Evolutionary conservation across 1,140 invertebrate genomes (phyloP).

Genomic region (Meloidogyne exigua): DNA sequence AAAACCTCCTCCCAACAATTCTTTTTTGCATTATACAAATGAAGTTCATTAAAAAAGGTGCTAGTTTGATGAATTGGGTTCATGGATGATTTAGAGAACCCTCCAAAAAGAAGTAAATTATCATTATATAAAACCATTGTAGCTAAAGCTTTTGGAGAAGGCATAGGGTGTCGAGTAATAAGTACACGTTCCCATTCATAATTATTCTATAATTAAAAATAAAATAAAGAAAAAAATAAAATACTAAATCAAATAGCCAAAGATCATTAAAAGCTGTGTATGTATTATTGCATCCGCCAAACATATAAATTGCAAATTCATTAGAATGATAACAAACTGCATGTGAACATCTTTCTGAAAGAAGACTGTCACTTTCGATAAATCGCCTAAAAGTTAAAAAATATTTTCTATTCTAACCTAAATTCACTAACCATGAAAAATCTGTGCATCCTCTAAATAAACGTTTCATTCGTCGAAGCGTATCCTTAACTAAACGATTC

Average conservation of each 20-base stretch:
- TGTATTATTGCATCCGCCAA: slow-evolving; percentile 81
- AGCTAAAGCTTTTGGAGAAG: slow-evolving; percentile 90
- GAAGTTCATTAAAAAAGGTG: slow-evolving; percentile 72
- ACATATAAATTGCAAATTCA: slow-evolving; percentile 77
- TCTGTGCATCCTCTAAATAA: slow-evolving; percentile 49
- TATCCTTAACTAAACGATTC: slow-evolving; percentile 78
- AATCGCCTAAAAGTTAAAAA: slow-evolving; percentile 65
- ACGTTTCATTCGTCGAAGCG: slow-evolving; percentile 41
- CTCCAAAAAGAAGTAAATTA: slow-evolving; percentile 83
- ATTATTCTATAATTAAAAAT: slow-evolving; percentile 29
- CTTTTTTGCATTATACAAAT: slow-evolving; percentile 78
- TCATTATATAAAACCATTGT: slow-evolving; percentile 82
- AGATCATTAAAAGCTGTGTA: slow-evolving; percentile 94
- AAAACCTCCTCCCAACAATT: slow-evolving; percentile 79
- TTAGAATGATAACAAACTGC: slow-evolving; percentile 73
- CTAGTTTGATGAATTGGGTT: slow-evolving; percentile 79
- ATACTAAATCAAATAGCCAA: slow-evolving; percentile 85
- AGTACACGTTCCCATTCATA: slow-evolving; percentile 43
- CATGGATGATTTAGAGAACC: slow-evolving; percentile 87
- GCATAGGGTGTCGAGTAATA: slow-evolving; percentile 77
- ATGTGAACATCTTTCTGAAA: slow-evolving; percentile 86
- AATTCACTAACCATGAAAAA: slow-evolving; percentile 38
- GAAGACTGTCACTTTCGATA: slow-evolving; percentile 74
- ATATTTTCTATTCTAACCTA: slow-evolving; percentile 21
- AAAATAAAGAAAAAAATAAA: slow-evolving; percentile 60